Evolutionary conservation across 35 echinoderm and acorn worm genomes (phyloP).

Genomic region (Lytechinus variegatus): DNA sequence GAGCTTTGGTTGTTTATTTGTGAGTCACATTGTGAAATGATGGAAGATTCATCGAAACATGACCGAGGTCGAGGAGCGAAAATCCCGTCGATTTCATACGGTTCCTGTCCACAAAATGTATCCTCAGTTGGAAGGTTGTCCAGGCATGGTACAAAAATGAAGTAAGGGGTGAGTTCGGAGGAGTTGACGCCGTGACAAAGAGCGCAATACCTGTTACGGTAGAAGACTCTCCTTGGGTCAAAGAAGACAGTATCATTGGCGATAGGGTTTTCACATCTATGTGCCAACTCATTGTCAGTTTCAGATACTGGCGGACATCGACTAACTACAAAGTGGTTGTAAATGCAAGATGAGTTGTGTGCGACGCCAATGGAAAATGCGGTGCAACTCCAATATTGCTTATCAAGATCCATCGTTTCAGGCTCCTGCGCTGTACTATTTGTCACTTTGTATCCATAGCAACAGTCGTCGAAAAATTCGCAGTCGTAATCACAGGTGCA

Average conservation of each 20-base stretch:
- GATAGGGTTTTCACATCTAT: background rate
- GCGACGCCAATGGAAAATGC: background rate
- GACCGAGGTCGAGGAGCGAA: background rate
- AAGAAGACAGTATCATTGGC: constrained; percentile 1
- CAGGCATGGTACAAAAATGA: background rate
- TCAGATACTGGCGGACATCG: background rate
- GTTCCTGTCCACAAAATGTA: background rate
- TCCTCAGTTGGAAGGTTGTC: background rate
- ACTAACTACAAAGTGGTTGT: background rate
- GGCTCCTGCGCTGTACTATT: background rate
- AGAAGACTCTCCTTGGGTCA: background rate
- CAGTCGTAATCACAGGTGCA: background rate
- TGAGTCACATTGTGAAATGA: background rate
- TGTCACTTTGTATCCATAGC: background rate
- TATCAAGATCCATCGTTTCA: background rate
- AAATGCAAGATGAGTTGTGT: background rate
- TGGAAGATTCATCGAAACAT: background rate
- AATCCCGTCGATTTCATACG: background rate
- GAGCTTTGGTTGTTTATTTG: background rate
- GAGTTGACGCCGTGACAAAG: constrained; percentile 10
- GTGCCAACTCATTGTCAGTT: background rate
- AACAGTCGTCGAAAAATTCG: background rate
- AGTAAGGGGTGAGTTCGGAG: background rate
- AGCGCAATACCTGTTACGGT: constrained; percentile 34
- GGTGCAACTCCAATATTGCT: background rate